Conservation (phyloP, 2,113 vertebrate genomes). For the Trochalopteron elliotii region DNA sequence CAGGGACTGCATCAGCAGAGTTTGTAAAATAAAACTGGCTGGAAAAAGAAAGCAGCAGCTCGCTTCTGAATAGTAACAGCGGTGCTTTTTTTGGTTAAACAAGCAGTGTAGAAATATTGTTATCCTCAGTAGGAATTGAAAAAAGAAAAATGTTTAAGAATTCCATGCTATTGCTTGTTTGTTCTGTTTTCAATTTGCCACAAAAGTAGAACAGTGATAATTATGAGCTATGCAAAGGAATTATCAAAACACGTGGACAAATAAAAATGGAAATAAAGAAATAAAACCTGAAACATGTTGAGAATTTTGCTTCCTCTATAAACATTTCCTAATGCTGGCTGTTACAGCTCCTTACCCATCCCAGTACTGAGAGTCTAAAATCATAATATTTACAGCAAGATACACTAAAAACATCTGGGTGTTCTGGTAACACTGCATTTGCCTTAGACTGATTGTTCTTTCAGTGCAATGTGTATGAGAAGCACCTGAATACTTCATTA, state of each 20-base stretch:
- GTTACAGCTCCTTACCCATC: neutral
- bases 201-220: neutral
- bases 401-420: neutral
- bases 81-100: neutral
- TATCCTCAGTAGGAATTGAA: neutral
- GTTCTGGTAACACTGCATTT: neutral
- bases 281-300: neutral
- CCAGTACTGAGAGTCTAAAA: neutral
- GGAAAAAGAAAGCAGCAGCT: neutral
- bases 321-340: neutral
- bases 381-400: neutral
- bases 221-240: neutral
- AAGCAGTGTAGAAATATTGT: neutral
- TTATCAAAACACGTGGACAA: neutral
- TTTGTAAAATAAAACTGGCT: neutral
- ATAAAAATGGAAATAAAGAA: neutral
- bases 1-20: neutral
- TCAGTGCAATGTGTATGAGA: neutral
- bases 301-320: neutral
- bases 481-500: neutral
- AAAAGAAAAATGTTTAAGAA: neutral
- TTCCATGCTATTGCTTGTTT: neutral
- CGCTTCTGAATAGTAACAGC: neutral
- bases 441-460: neutral
- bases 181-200: neutral